A percentile compares a stretch with the other conserved stretches of the same genome.
Conservation (phyloP, 2,797 vertebrate genomes). For the Rhinella marina region DNA sequence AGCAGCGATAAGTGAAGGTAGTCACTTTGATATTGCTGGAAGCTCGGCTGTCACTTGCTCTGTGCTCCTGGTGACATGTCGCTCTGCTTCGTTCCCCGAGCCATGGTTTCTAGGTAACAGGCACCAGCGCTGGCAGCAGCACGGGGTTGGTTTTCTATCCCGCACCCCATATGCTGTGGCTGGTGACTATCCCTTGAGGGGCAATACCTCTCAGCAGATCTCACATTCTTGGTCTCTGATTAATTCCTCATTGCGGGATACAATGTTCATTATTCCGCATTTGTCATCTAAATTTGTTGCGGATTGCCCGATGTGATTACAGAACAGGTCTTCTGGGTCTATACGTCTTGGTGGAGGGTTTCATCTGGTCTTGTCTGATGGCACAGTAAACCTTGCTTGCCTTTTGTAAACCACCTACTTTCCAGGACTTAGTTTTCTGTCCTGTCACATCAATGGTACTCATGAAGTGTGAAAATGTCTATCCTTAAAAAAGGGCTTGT, state of each 20-base stretch:
- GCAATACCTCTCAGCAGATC: conserved; percentile 82
- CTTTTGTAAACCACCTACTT: not conserved
- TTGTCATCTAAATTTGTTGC: not conserved
- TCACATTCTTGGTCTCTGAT: conserved; percentile 80
- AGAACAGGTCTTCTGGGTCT: not conserved
- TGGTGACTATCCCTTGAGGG: conserved; percentile 80
- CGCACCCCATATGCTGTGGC: conserved; percentile 86
- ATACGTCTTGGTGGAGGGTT: not conserved
- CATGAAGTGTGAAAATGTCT: not conserved
- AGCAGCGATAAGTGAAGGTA: not conserved
- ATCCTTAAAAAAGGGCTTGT: too few species aligned
- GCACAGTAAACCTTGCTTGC: not conserved
- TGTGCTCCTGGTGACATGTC: conserved; percentile 66
- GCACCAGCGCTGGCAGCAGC: conserved; percentile 82
- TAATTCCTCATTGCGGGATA: conserved; percentile 86
- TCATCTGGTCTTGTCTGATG: not conserved
- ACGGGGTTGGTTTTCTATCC: conserved; percentile 85
- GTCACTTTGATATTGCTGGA: conserved; percentile 54
- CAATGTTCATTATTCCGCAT: conserved; percentile 80
- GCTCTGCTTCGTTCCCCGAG: conserved; percentile 72
- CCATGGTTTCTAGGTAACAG: conserved; percentile 91
- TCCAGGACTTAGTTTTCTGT: not conserved
- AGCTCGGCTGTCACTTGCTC: conserved; percentile 66
- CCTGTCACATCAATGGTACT: too few species aligned
- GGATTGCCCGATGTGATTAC: not conserved